These are phyloP conservation scores for Mionectes olivaceus DNA, from an alignment of 2,797 vertebrate species.

Conservation along the genomic window DNA sequence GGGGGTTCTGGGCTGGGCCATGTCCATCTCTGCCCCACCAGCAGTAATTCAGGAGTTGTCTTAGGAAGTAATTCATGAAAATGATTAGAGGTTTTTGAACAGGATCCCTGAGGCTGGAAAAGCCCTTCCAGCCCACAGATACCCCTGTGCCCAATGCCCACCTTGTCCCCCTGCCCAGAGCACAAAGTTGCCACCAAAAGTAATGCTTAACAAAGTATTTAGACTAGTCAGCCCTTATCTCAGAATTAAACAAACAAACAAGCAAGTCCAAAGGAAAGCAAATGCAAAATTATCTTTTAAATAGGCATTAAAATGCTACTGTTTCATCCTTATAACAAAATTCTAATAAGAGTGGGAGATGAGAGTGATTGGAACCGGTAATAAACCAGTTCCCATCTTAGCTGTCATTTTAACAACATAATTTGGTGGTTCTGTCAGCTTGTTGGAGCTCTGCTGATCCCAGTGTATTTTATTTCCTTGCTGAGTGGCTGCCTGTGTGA, in stretches of 20 bases:
- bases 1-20: no score
- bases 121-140: neutral
- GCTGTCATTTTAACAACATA: constrained; percentile 49
- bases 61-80: no score
- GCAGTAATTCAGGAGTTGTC: no score
- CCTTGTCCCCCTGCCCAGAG: neutral
- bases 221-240: constrained; percentile 27
- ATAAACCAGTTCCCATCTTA: constrained; percentile 44
- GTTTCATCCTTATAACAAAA: constrained; percentile 41
- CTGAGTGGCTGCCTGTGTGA: neutral
- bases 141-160: fast-evolving
- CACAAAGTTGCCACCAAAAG: neutral
- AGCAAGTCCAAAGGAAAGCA: constrained; percentile 7
- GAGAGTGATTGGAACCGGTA: neutral
- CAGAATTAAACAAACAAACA: neutral
- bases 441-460: constrained; percentile 30
- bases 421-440: neutral
- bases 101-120: fast-evolving
- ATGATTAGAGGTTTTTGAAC: no score
- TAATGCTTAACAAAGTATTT: neutral
- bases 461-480: neutral
- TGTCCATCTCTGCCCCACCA: neutral
- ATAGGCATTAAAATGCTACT: constrained; percentile 61
- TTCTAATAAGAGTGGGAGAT: constrained; percentile 55
- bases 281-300: constrained; percentile 31